These are phyloP conservation scores for Crocuta crocuta DNA, from an alignment of 2,113 vertebrate genomes.

Conservation along the genomic window DNA sequence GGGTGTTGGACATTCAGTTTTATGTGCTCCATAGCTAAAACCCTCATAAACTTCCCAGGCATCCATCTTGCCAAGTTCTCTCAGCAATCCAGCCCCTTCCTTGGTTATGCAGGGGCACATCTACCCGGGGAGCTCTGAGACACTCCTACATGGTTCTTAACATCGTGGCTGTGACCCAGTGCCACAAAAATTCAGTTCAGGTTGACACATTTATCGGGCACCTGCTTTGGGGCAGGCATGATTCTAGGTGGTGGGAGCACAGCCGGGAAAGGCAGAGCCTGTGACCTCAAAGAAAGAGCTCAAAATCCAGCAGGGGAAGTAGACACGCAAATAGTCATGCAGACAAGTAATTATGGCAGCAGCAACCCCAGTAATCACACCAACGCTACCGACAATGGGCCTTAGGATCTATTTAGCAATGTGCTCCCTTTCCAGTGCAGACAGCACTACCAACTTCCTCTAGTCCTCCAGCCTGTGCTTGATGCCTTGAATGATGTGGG, in stretches of 20 bases:
- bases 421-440: background rate
- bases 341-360: background rate
- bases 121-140: background rate
- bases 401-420: background rate
- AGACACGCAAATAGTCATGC: background rate
- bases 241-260: background rate
- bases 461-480: background rate
- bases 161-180: background rate
- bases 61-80: background rate
- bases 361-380: background rate
- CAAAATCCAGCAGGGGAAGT: background rate
- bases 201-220: background rate
- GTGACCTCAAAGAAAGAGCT: background rate
- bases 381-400: background rate
- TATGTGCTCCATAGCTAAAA: background rate
- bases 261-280: background rate
- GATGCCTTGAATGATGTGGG: background rate
- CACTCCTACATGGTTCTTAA: background rate
- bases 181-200: background rate
- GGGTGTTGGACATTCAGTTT: background rate
- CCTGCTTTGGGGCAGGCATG: background rate
- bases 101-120: background rate
- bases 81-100: background rate
- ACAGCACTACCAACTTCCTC: background rate
- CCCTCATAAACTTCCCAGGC: background rate